Base-by-base conservation (phyloP, 2,888 invertebrate species). In the Apodemia duryi region DNA sequence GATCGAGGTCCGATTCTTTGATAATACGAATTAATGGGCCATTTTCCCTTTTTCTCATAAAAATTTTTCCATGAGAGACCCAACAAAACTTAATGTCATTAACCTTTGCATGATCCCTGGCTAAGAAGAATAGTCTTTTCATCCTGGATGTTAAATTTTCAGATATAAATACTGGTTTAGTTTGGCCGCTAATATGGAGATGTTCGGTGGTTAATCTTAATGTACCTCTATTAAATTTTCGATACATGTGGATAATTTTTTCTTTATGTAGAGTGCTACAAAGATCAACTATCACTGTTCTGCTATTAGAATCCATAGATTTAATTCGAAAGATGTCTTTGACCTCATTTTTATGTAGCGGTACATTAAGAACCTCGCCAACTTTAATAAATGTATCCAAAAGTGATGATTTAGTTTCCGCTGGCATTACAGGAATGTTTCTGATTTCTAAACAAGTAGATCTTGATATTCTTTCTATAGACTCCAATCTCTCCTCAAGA, bases 371-470 rank as follows among this genome's bases (percentile, higher is more conserved):
- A n/a, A 46, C 46, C 13, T 67, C 32, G 1, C 43, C 28, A 1
- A 49, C 46, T 0, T 46, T 63, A 0, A 60, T 51, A 29, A 69
- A 29, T 2, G 64, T 69, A 10, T 64, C 28, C 1, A 69, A 7
- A 0, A 69, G 32, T 10, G 32, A 28, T 1, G 32, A 29, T 43
- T 69, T 69, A 9, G 62, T 62, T 57, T 69, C 68, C 1, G 51
- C 6, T 1, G 61, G 61, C 0, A 9, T 2, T 6, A 38, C 9
- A 1, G 69, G 69, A n/a, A 69, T 49, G 54, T 67, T 67, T 51
- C 63, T 64, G n/a, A 69, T 61, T 41, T 69, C 69, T 4, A 67
- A 2, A 35, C 69, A 69, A 7, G 69, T 57, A 1, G 67, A 61
- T 54, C 67, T 65, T 6, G 57, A 21, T 28, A 10, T 29, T n/a